Base-by-base conservation (phyloP, 2,888 invertebrate genomes). In the Sepiola atlantica region DNA sequence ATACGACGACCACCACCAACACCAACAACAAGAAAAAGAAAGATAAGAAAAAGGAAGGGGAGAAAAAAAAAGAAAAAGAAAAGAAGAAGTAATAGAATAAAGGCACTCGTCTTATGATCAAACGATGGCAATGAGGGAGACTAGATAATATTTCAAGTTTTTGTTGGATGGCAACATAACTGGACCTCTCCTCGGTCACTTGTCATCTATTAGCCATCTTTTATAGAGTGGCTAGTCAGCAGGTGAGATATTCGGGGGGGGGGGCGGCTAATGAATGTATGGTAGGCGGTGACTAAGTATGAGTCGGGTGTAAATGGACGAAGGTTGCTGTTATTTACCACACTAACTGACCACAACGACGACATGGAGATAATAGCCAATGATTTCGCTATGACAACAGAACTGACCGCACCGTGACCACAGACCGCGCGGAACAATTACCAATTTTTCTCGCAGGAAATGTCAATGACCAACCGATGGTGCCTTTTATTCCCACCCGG, bases 321-420 rank as follows among this genome's bases (percentile, higher is more conserved):
- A 32, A 77, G 77, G 77, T 77, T 16, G n/a, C 77, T 12, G 77
- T 77, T 77, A 77, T 77, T 77, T 77, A 77, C 77, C 18, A 77
- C 16, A 77, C 77, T n/a, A 77, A 77, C 77, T 77, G 77, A 77
- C 77, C 77, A 77, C 77, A 77, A 77, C n/a, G 77, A 77, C 77
- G n/a, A 77, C 10, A n/a, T n/a, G n/a, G n/a, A 77, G n/a, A 77
- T 77, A 77, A 77, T 77, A 77, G 77, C 77, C n/a, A 18, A 77
- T n/a, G 77, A 77, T 77, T 77, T 77, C n/a, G 77, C 77, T 77
- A 77, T 77, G 77, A 77, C 77, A 77, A 77, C 77, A n/a, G n/a
- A n/a, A 32, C n/a, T 77, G 77, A 77, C 77, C 77, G n/a, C 77
- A 77, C n/a, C 12, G 77, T 77, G 77, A 77, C 77, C 77, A 77